phyloP scores from a whole-genome alignment of 2,113 vertebrate species.

The Tragelaphus scriptus region DNA sequence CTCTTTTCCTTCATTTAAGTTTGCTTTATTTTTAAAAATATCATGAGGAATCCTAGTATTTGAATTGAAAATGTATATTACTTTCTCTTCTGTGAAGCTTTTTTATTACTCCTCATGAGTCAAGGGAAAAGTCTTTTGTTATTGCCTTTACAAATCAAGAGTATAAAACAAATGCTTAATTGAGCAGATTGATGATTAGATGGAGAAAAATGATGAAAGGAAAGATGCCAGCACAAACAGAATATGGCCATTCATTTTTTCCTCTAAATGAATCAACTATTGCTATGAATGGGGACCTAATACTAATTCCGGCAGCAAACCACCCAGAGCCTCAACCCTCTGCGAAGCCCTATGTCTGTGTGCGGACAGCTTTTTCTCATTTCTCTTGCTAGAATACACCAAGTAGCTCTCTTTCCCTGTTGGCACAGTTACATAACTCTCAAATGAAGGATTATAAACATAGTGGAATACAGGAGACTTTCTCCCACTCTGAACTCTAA shows the following conservation, averaged over 20 bases:
- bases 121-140: conserved; percentile 30
- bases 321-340: conserved; percentile 28
- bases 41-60: not conserved
- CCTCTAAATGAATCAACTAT: conserved; percentile 38
- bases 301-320: conserved; percentile 34
- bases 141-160: conserved; percentile 52
- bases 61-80: not conserved
- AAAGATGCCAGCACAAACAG: conserved; percentile 36
- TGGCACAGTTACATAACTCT: conserved; percentile 32
- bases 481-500: conserved; percentile 30
- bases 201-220: conserved; percentile 57
- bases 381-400: conserved; percentile 28
- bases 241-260: not conserved
- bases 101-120: conserved; percentile 15
- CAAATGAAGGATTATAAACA: conserved; percentile 55
- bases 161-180: conserved; percentile 61
- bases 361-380: conserved; percentile 19
- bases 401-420: conserved; percentile 21
- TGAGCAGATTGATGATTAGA: conserved; percentile 61
- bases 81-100: not conserved
- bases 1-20: not conserved
- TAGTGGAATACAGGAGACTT: conserved; percentile 38
- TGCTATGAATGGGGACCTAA: conserved; percentile 36
- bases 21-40: not conserved
- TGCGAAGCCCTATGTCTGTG: not conserved